Evolutionary conservation across 2,888 invertebrate species (phyloP), one percentile per base, ranked within the genome.

Genomic region (Malacosoma neustria): DNA sequence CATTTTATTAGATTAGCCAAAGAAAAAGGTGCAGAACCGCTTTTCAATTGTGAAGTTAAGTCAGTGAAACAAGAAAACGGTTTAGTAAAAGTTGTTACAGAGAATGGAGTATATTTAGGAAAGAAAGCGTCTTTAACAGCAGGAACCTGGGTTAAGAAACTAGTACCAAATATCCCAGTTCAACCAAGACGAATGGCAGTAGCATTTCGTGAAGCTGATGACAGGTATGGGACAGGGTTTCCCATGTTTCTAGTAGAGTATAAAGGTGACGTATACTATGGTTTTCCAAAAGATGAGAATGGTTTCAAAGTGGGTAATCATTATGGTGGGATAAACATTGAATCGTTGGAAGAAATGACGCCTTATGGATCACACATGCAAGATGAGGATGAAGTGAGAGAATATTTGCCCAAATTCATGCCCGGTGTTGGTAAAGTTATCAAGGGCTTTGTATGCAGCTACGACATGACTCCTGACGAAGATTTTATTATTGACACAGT

Each of bases 391-490:
- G 39, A 39, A 33, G 15, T 29, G 1, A 4, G 3, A 1, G 33
- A 39, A 7, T 35, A 15, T 30, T 11, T 39, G 4, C 15, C 11
- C 1, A 29, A 13, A 15, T 36, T 36, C 11, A 30, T 39, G 11
- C 36, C 33, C 3, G 15, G 15, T 1, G 30, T 33, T 5, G 30
- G 36, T 11, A 33, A 13, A n/a, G 15, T 33, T 14, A 1, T 36
- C 12, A 29, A 12, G 3, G 39, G 35, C 3, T 31, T 33, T 9
- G 33, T 29, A 12, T 39, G 39, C 11, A 36, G 33, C n/a, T 39
- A 39, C 30, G 39, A 39, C 11, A 36, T 39, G 39, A 36, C 32
- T 6, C 39, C 39, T 1, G 39, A 39, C 14, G 32, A 42, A 13
- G 33, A 44, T 30, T 44, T 40, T 13, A 37, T 30, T 7, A 46